Base-by-base conservation (phyloP, 2,113 vertebrate species). In the Alethe castanea region DNA sequence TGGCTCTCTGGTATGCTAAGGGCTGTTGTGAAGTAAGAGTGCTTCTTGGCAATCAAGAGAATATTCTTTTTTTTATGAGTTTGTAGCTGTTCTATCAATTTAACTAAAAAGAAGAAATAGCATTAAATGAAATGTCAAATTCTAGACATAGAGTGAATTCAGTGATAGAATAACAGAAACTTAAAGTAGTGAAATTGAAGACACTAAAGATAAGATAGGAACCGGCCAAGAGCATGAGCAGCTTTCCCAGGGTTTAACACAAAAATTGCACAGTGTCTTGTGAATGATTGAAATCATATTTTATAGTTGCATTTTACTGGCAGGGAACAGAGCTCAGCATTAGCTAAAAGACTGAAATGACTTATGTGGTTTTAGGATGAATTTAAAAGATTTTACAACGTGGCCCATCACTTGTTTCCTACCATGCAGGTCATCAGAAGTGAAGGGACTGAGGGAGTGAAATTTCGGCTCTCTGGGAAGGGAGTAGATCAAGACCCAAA, bases 401-500 rank as follows among this genome's bases (percentile, higher is more conserved):
- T 12, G 9, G 15, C 18, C 18, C 42, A 1, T 86, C 29, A 4
- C 17, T 38, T 87, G 48, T 36, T 90, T 94, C 94, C 60, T 92
- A 57, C 78, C 45, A 18, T 42, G 14, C 97, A 99, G 99, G 98
- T 99, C 70, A 98, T 99, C 81, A 98, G 98, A 33, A 96, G 96
- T 8, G 98, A 98, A 86, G 97, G 96, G 92, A 94, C 97, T 6
- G 97, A 98, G 47, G 98, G 98, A 94, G 98, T 98, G 60, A 98
- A 98, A 93, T 99, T 99, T 90, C 98, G 98, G 31, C 98, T 99
- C 97, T 98, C 97, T n/a, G 99, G 99, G 8, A 99, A 97, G 33
- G 99, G 99, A 50, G 98, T 99, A 17, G 99, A 99, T 97, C 98
- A 98, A 96, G 98, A 99, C 57, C 99, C 99, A 18, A 99, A 97